These are phyloP conservation scores for Hyles lineata DNA, from an alignment of 2,888 invertebrate genomes.

Conservation along the genomic window DNA sequence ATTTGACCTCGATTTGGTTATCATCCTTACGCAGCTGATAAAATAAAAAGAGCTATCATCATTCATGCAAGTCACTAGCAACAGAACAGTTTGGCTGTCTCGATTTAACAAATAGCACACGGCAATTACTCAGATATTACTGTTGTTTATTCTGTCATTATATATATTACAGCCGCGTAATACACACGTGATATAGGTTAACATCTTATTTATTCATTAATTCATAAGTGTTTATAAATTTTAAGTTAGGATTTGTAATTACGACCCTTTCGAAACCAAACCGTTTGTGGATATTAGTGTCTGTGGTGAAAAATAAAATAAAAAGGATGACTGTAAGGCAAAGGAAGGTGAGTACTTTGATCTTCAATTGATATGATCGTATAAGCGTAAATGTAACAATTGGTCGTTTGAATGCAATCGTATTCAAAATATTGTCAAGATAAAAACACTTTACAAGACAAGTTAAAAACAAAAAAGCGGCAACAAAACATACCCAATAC, in stretches of 20 bases:
- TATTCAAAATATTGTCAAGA: too few relatives aligned
- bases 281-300: slow-evolving; percentile 24
- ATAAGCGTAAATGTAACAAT: neutral
- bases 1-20: slow-evolving; percentile 13
- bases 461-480: too few relatives aligned
- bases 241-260: neutral
- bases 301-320: neutral
- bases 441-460: too few relatives aligned
- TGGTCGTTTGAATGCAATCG: neutral
- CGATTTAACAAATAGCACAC: neutral
- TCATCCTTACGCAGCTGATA: slow-evolving; percentile 25
- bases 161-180: slow-evolving; percentile 1
- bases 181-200: slow-evolving; percentile 8
- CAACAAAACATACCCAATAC: too few relatives aligned
- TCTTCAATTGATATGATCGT: slow-evolving; percentile 12
- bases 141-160: neutral
- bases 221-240: slow-evolving; percentile 12
- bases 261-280: neutral
- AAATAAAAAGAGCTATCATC: slow-evolving; percentile 16
- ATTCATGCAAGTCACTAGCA: slow-evolving; percentile 19
- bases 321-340: slow-evolving; percentile 63
- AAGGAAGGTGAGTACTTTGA: slow-evolving; percentile 61
- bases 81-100: slow-evolving; percentile 6
- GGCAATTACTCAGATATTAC: neutral
- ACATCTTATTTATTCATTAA: neutral